Base-by-base conservation (phyloP, 2,113 vertebrate species). In the Podarcis cretensis region DNA sequence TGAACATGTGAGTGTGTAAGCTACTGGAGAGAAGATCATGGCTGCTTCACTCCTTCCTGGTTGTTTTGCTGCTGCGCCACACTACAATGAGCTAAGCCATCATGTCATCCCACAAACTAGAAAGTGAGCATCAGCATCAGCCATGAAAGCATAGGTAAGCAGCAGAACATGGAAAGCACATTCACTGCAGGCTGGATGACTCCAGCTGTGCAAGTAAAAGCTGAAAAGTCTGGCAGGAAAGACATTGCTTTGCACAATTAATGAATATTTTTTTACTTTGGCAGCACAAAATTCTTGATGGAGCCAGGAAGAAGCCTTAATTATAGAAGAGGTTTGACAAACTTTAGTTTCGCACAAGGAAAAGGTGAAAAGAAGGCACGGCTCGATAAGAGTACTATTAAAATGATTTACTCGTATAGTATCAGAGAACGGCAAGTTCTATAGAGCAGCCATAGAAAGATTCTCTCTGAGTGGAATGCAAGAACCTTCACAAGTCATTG, bases 401-500 rank as follows among this genome's bases (percentile, higher is more conserved):
- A 92, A 93, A 89, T 76, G 80, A 88, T 94, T 94, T 95, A 87
- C 48, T 48, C 9, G 48, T 48, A 48, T 10, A 48, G 9, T 48
- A 48, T 48, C 48, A 48, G 48, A 48, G 13, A 69, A 48, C 57
- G 43, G 6, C 79, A 76, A 59, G 3, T 14, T 54, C 76, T 16
- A 14, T 18, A 48, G 2, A 79, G 21, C 30, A 30, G 30, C 71
- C 89, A 78, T 25, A 12, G 9, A 4, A 74, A 81, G 21, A 48
- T 48, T 54, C 40, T 43, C 54, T 13, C n/a, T 86, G 91, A 89
- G 88, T 77, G 77, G 86, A 71, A 80, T 0, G 48, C 48, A 48
- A 48, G 48, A 48, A 88, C 81, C 90, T 94, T 95, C 92, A 94
- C 92, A 94, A 94, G 83, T 94, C 91, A 74, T 90, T 92, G 94